Conservation (phyloP, 2,113 vertebrate genomes). For the Neofelis nebulosa region DNA sequence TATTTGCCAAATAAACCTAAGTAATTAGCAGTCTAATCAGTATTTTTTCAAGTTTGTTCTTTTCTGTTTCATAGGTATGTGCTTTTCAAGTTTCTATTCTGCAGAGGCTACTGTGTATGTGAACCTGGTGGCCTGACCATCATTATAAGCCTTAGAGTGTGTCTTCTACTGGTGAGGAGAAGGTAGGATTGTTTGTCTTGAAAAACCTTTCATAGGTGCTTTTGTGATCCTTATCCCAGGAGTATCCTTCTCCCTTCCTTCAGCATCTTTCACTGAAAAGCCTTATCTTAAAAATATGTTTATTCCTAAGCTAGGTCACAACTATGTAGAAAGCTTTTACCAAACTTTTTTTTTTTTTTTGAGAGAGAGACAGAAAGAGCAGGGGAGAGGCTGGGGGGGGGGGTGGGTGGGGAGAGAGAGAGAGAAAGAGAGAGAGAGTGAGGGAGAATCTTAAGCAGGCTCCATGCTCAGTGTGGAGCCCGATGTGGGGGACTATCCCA, state of each 20-base stretch:
- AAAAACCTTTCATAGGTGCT: slow-evolving; percentile 62
- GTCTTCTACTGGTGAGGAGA: slow-evolving; percentile 69
- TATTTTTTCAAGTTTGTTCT: slow-evolving; percentile 69
- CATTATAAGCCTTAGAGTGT: slow-evolving; percentile 58
- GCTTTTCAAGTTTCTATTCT: slow-evolving; percentile 73
- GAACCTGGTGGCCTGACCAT: slow-evolving; percentile 61
- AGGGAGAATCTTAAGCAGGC: too few species aligned
- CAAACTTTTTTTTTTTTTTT: background rate
- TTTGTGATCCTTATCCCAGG: slow-evolving; percentile 33
- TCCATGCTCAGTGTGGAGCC: too few species aligned
- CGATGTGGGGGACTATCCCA: too few species aligned
- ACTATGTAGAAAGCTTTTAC: background rate
- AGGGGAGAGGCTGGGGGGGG: too few species aligned
- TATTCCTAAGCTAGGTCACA: background rate
- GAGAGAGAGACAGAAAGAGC: too few species aligned
- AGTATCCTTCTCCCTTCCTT: background rate
- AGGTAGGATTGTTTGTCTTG: slow-evolving; percentile 68
- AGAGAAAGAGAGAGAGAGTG: too few species aligned
- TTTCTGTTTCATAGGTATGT: slow-evolving; percentile 75
- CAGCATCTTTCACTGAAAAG: slow-evolving; percentile 34
- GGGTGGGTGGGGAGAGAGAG: too few species aligned
- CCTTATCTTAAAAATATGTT: slow-evolving; percentile 52
- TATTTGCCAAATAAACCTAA: slow-evolving; percentile 82
- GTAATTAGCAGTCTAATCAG: slow-evolving; percentile 54
- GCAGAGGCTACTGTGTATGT: slow-evolving; percentile 60